Evolutionary conservation across 1,140 invertebrate genomes (phyloP).

Genomic region (Caerostris extrusa): DNA sequence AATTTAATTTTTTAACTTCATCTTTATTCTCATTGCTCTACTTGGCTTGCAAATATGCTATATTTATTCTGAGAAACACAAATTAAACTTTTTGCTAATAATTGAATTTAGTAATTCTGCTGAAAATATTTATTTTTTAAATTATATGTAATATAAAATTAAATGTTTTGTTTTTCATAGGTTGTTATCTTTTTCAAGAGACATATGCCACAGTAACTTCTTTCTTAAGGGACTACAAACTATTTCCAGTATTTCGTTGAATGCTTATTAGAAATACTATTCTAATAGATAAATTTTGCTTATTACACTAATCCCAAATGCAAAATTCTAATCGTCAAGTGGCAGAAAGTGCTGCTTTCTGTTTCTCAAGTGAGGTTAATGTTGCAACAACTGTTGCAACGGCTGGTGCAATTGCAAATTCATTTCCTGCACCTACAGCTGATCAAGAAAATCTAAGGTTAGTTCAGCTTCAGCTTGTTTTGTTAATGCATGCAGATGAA

Average conservation of each 20-base stretch:
- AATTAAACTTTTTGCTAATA: too few species aligned
- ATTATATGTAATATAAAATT: too few species aligned
- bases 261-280: constrained; percentile 43
- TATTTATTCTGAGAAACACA: too few species aligned
- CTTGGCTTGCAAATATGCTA: too few species aligned
- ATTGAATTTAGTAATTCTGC: too few species aligned
- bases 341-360: constrained; percentile 1
- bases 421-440: not conserved
- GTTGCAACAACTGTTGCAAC: too few species aligned
- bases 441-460: constrained; percentile 95
- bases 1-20: not conserved
- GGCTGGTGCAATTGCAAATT: not conserved
- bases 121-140: too few species aligned
- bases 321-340: constrained; percentile 35
- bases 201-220: not conserved
- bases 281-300: constrained; percentile 51
- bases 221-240: not conserved
- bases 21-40: too few species aligned
- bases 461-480: constrained; percentile 98
- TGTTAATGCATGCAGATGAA: constrained; percentile 98
- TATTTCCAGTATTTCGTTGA: constrained; percentile 40
- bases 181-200: not conserved
- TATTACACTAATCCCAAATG: constrained; percentile 21
- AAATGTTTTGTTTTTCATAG: not conserved
- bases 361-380: not conserved